phyloP scores from a whole-genome alignment of 2,797 vertebrate genomes.

The Phrynocephalus vlangalii region DNA sequence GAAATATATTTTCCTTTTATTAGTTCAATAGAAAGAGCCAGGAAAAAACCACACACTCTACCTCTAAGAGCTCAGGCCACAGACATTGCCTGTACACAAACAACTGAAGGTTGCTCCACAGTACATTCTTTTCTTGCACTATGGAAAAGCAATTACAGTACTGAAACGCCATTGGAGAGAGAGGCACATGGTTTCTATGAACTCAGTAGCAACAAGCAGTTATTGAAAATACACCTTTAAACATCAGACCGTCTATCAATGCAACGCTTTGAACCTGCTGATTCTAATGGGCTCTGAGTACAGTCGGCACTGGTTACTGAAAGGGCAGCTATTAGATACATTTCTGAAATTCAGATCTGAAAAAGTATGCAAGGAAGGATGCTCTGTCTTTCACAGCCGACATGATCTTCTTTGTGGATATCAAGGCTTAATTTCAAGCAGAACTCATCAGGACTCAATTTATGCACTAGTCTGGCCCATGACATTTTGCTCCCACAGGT shows the following conservation, averaged over 20 bases:
- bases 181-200: neutral
- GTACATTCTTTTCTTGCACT: neutral
- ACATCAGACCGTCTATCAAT: neutral
- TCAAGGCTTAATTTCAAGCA: neutral
- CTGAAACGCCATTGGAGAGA: constrained; percentile 7
- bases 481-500: neutral
- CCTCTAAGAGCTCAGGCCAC: neutral
- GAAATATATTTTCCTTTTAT: neutral
- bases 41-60: too few relatives aligned
- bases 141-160: neutral
- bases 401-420: neutral
- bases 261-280: neutral
- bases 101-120: neutral
- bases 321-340: constrained; percentile 12
- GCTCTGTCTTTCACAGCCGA: neutral
- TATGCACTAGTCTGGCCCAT: neutral
- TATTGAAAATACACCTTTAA: constrained; percentile 18
- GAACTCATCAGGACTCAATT: neutral
- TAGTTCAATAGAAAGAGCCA: too few relatives aligned
- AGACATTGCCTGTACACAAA: neutral
- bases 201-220: constrained; percentile 11
- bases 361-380: neutral
- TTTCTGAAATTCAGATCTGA: constrained; percentile 14
- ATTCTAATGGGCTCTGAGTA: constrained; percentile 7
- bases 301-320: neutral